These are phyloP conservation scores for Dendropsophus ebraccatus DNA, from an alignment of 2,113 vertebrate species.

Conservation along the genomic window DNA sequence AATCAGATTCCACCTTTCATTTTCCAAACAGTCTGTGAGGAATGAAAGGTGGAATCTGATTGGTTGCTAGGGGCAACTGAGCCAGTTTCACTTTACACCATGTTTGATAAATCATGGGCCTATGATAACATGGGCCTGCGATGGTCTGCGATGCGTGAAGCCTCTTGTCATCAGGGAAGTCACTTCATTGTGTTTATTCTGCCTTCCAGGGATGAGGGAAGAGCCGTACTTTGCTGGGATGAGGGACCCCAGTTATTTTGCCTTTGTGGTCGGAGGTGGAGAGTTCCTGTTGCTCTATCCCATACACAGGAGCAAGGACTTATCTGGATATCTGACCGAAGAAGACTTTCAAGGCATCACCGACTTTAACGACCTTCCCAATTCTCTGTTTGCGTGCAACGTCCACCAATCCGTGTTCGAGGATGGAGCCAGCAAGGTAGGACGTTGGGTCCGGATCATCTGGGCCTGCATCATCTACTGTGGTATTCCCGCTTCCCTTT, in stretches of 20 bases:
- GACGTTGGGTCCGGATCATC: neutral
- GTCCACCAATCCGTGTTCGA: slow-evolving; percentile 87
- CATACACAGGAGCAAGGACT: slow-evolving; percentile 67
- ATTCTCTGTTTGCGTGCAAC: slow-evolving; percentile 83
- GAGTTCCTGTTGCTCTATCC: slow-evolving; percentile 77
- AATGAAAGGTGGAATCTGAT: no score
- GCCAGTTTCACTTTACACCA: no score
- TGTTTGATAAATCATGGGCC: no score
- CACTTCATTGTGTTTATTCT: neutral
- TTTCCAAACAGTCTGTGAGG: no score
- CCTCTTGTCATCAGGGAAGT: neutral
- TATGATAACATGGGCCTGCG: no score
- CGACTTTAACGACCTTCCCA: slow-evolving; percentile 86
- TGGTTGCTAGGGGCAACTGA: no score
- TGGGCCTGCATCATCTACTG: neutral
- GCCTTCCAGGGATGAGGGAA: slow-evolving; percentile 80
- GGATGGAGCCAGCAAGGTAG: slow-evolving; percentile 83
- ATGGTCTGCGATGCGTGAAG: neutral
- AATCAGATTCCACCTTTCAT: no score
- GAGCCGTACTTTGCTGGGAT: slow-evolving; percentile 79
- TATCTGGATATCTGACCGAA: slow-evolving; percentile 72
- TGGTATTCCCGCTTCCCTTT: neutral
- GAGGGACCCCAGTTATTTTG: slow-evolving; percentile 70
- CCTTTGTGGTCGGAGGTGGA: slow-evolving; percentile 70
- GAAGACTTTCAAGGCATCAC: slow-evolving; percentile 83